These are phyloP conservation scores for Sesia apiformis DNA, from an alignment of 2,888 invertebrate genomes.

Conservation along the genomic window DNA sequence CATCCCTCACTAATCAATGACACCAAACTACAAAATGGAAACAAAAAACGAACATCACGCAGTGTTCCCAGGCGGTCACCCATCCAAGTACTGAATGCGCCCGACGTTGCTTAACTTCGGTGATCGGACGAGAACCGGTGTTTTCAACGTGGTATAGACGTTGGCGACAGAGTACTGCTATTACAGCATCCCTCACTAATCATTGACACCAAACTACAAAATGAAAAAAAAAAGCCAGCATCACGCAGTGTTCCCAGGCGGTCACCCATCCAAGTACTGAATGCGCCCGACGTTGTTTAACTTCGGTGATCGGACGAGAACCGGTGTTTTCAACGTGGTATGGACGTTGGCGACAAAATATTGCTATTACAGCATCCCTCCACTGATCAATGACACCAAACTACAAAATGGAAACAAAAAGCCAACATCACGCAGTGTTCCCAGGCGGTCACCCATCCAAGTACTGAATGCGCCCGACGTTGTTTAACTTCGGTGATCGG, in stretches of 20 bases:
- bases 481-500: slow-evolving; percentile 23
- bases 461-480: slow-evolving; percentile 18
- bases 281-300: slow-evolving; percentile 22
- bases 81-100: slow-evolving; percentile 23
- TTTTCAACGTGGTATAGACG: slow-evolving; percentile 20
- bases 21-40: too few relatives aligned
- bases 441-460: slow-evolving; percentile 21
- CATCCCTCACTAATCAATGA: too few relatives aligned
- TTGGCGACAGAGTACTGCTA: slow-evolving; percentile 6
- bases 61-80: slow-evolving; percentile 24
- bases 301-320: slow-evolving; percentile 24
- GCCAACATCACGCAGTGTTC: slow-evolving; percentile 17
- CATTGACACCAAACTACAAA: too few relatives aligned
- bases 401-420: slow-evolving; percentile 3
- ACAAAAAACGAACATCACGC: slow-evolving; percentile 18
- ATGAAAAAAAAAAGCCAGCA: slow-evolving; percentile 13
- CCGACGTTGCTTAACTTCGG: slow-evolving; percentile 23
- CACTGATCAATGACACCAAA: too few relatives aligned
- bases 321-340: slow-evolving; percentile 21
- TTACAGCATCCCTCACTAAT: too few relatives aligned
- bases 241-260: slow-evolving; percentile 22
- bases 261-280: slow-evolving; percentile 24
- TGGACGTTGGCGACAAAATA: slow-evolving; percentile 14
- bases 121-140: slow-evolving; percentile 25
- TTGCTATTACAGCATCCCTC: too few relatives aligned